phyloP scores from a whole-genome alignment of 2,888 invertebrate genomes.

The Strigamia crassipes region DNA sequence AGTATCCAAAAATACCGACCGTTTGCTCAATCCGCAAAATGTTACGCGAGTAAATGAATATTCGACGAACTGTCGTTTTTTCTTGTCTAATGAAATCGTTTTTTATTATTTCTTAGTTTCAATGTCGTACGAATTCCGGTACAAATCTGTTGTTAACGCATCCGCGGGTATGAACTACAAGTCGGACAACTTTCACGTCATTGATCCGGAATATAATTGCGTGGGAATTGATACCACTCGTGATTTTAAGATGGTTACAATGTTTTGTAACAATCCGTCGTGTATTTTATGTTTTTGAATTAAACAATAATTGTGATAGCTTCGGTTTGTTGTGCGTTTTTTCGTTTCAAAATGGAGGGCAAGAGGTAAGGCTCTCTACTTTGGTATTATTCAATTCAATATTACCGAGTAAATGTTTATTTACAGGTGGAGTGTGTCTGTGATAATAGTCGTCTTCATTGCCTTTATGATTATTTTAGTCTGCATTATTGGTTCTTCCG shows the following conservation, averaged over 20 bases:
- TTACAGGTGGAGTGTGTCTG: neutral
- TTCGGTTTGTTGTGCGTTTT: neutral
- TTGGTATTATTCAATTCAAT: neutral
- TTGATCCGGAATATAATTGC: constrained; percentile 17
- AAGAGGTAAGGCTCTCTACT: too few species aligned
- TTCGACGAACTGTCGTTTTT: neutral
- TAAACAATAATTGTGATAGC: neutral
- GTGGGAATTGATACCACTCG: neutral
- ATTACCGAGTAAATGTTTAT: neutral
- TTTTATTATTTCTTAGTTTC: neutral
- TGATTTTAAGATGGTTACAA: neutral
- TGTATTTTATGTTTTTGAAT: neutral
- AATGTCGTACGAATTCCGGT: neutral
- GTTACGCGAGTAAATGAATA: neutral
- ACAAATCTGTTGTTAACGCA: neutral
- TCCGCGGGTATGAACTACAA: neutral
- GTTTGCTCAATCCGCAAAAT: neutral
- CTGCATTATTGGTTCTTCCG: neutral
- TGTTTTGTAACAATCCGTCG: neutral
- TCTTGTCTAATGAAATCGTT: neutral
- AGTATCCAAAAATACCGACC: neutral
- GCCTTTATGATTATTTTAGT: neutral
- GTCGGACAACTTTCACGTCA: neutral
- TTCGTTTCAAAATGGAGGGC: neutral
- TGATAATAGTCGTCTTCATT: neutral